Percentiles rank a stretch among this genome's conserved stretches.
Conservation (phyloP, 1,140 invertebrate species). For the Holcopasites calliopsidis region DNA sequence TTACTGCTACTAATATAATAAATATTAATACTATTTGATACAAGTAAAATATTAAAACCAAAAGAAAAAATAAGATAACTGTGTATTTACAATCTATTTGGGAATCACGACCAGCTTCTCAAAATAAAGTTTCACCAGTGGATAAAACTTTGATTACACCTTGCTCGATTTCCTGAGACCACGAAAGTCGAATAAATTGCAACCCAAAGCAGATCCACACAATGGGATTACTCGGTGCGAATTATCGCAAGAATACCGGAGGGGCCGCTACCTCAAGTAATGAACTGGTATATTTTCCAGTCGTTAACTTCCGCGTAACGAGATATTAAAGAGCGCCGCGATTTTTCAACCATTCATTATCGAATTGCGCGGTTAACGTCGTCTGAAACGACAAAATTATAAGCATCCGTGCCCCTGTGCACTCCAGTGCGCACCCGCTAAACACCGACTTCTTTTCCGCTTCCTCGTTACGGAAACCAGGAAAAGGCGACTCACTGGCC, state of each 20-base stretch:
- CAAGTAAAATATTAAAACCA: too few relatives aligned
- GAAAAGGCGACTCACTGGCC: not conserved
- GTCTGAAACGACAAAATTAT: not conserved
- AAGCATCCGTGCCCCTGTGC: not conserved
- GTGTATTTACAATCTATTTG: too few relatives aligned
- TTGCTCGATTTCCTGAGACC: not conserved
- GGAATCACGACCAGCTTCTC: too few relatives aligned
- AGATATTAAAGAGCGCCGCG: slow-evolving; percentile 13
- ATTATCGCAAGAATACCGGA: slow-evolving; percentile 1
- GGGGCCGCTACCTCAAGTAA: slow-evolving; percentile 16
- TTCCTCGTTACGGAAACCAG: not conserved
- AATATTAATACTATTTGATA: too few relatives aligned
- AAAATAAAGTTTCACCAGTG: too few relatives aligned
- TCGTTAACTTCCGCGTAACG: slow-evolving; percentile 22
- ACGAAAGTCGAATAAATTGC: not conserved
- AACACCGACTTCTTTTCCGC: not conserved
- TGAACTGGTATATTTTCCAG: slow-evolving; percentile 27
- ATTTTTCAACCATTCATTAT: slow-evolving; percentile 26
- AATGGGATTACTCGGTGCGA: not conserved
- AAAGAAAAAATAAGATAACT: too few relatives aligned
- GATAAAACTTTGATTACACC: too few relatives aligned
- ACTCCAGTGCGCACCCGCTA: too few relatives aligned
- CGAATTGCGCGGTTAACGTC: not conserved
- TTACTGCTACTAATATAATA: too few relatives aligned
- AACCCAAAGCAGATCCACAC: too few relatives aligned